A percentile compares a stretch with the other conserved stretches of the same genome.
Conservation (phyloP, 2,888 invertebrate genomes). For the Athetis lepigone region DNA sequence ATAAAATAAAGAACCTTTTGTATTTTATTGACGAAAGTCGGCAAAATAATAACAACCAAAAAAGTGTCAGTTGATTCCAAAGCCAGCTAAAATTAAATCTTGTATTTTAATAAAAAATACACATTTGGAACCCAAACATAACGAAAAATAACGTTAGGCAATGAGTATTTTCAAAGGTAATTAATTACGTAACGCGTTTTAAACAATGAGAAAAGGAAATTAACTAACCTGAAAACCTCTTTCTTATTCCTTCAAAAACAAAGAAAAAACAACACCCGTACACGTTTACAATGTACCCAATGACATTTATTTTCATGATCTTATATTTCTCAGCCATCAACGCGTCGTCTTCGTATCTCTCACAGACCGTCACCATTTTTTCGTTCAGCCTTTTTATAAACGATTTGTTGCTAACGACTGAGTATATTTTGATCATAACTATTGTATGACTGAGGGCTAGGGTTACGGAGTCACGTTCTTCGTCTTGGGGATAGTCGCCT, state of each 20-base stretch:
- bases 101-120: neutral
- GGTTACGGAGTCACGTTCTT: constrained; percentile 81
- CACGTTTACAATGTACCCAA: constrained; percentile 74
- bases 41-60: neutral
- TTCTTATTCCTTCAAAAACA: constrained; percentile 81
- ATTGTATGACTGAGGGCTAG: constrained; percentile 83
- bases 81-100: neutral
- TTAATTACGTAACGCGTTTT: neutral
- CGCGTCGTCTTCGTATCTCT: constrained; percentile 72
- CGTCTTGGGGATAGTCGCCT: constrained; percentile 82
- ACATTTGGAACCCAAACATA: neutral
- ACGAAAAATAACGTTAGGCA: neutral
- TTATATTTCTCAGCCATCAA: constrained; percentile 77
- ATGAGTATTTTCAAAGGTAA: neutral
- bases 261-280: constrained; percentile 76
- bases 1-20: too few relatives aligned
- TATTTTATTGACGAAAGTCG: too few relatives aligned
- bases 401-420: constrained; percentile 75
- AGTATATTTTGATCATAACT: constrained; percentile 81
- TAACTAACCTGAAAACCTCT: constrained; percentile 73
- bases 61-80: neutral
- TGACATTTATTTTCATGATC: constrained; percentile 79
- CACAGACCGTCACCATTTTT: constrained; percentile 77
- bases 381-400: constrained; percentile 74
- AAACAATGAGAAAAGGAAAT: constrained; percentile 1